Base-by-base conservation (phyloP, 1,140 invertebrate genomes). In the Teleopsis dalmanni region DNA sequence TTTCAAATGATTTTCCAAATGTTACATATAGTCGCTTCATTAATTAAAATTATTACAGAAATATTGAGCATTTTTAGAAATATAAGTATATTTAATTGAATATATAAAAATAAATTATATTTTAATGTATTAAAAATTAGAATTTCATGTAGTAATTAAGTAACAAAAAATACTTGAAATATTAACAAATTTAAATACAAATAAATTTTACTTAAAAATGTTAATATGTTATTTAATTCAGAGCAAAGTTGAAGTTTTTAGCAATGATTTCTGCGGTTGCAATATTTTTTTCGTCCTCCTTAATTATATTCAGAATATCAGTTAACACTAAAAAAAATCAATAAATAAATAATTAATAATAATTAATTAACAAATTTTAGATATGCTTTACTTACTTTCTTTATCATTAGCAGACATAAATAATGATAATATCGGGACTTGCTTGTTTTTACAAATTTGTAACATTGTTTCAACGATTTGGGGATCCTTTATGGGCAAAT, bases 381-480 rank as follows among this genome's bases (percentile, higher is more conserved):
- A 8, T 10, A 43, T 18, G 34, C 6, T 35, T 46, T 14, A 43
- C 56, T 33, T 43, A 67, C 64, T 40, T 44, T 61, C 58, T 38
- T 58, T 57, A 13, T 70, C 66, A 11, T 62, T 50, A 3, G 47
- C n/a, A 1, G 66, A 67, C 59, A 70, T 61, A 4, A 70, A 48
- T 53, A 67, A 51, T 7, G 56, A 54, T 31, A 70, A 40, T 23
- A 70, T 70, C 8, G 19, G 38, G 9, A 70, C 58, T 21, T 65
- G 46, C 14, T 62, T 55, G 44, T 70, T 59, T 51, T 60, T 65
- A 42, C 56, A 56, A 8, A 70, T 47, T 47, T 70, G 60, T 11
- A 53, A 26, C 0, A 70, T 31, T 1, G 67, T 60, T 14, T 45
- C 53, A 6, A 57, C 57, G 2, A 55, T 56, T 6, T 52, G 55